Base-by-base conservation (phyloP, 2,797 vertebrate genomes). In the Sebastes cheni region DNA sequence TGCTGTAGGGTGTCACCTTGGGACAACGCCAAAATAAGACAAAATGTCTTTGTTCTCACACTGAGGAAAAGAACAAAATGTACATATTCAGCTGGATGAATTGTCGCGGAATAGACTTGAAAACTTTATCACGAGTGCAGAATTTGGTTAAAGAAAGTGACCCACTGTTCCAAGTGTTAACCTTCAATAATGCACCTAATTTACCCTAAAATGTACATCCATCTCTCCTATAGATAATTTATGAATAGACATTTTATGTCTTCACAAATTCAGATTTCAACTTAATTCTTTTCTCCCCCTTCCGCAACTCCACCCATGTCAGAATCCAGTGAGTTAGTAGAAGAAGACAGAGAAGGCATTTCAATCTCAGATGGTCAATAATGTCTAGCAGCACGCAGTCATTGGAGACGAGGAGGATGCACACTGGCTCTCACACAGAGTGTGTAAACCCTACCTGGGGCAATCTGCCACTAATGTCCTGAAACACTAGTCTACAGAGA, bases 401-500 rank as follows among this genome's bases (percentile, higher is more conserved):
- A 94, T 94, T 94, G 93, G 91, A 94, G 93, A 95, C 92, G 93
- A 94, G 92, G 88, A 94, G 90, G 92, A 94, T 94, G 95, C 95
- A 96, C 95, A 95, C 94, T 94, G 93, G 94, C 94, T 94, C 89
- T 94, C 93, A 94, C 91, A 92, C 88, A 92, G 84, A 92, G 92
- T 90, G 92, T 91, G 97, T 96, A 88, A 92, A 95, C 95, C 98
- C 97, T 99, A 99, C 97, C 98, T 98, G 98, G 96, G 97, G 96
- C 97, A 99, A 97, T 97, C 98, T 98, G 98, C 97, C 96, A 98
- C 97, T 99, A 99, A 99, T 97, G 97, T 99, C 98, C 98, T 99
- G 98, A 98, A 98, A 98, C 97, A 98, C 98, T 99, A 99, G 98
- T 99, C 97, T 98, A 99, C 98, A 99, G 98, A 98, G 97, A 99